These are phyloP conservation scores for Sphaerophoria rueppellii DNA, from an alignment of 2,888 invertebrate species.

Conservation along the genomic window DNA sequence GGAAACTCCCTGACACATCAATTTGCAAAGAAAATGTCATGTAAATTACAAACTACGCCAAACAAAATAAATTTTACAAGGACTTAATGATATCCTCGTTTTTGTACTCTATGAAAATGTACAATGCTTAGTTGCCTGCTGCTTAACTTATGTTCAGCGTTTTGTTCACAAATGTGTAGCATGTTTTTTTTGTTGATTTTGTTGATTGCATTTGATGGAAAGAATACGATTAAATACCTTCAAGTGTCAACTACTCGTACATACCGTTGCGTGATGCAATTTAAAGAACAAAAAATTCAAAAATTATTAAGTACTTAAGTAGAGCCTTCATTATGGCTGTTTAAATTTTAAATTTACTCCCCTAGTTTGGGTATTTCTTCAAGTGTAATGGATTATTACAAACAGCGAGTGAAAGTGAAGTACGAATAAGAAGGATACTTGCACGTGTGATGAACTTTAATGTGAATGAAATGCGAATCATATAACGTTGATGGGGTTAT, in stretches of 20 bases:
- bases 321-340: conserved; percentile 54
- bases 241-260: conserved; percentile 47
- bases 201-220: conserved; percentile 48
- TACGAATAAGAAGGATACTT: not conserved
- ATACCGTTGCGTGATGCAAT: conserved; percentile 61
- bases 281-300: conserved; percentile 49
- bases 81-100: conserved; percentile 21
- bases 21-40: conserved; percentile 42
- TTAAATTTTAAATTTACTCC: conserved; percentile 47
- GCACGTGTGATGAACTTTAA: not conserved
- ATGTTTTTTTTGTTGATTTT: conserved; percentile 4
- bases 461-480: too few species aligned
- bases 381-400: conserved; percentile 22
- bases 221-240: conserved; percentile 65
- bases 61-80: conserved; percentile 22
- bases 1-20: conserved; percentile 11
- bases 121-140: conserved; percentile 24
- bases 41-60: conserved; percentile 14
- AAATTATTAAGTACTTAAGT: conserved; percentile 67
- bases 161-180: conserved; percentile 6
- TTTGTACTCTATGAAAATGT: not conserved
- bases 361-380: conserved; percentile 32
- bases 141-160: not conserved
- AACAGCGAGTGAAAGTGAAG: not conserved
- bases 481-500: too few species aligned